A percentile compares a stretch with the other conserved stretches of the same genome.
These are phyloP conservation scores for Regulus satrapa DNA, from an alignment of 2,113 vertebrate genomes.

Conservation along the genomic window DNA sequence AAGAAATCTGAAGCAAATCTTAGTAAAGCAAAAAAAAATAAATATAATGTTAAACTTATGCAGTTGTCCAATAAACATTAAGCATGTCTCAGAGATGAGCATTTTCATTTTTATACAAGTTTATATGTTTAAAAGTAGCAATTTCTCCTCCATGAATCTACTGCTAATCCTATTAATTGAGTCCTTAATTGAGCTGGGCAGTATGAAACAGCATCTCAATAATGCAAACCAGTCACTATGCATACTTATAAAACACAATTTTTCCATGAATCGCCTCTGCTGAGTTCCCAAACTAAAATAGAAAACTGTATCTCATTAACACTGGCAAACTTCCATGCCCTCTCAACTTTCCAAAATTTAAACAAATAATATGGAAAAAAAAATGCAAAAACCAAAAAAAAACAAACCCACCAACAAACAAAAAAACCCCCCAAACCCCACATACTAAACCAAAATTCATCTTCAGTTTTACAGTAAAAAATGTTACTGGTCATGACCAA, in stretches of 20 bases:
- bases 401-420: too few species aligned
- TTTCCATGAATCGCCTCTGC: background rate
- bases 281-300: slow-evolving; percentile 29
- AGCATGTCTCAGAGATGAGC: background rate
- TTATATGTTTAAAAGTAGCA: background rate
- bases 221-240: background rate
- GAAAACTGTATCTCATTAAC: background rate
- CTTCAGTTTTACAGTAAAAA: background rate
- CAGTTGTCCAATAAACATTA: background rate
- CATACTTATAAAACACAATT: background rate
- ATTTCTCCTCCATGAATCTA: background rate
- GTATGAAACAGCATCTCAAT: background rate
- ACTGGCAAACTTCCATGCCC: background rate
- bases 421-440: too few species aligned
- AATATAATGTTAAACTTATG: background rate
- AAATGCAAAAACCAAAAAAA: background rate
- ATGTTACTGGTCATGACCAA: background rate
- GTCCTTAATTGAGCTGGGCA: background rate
- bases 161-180: background rate
- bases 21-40: background rate
- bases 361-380: background rate
- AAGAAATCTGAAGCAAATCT: background rate
- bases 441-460: background rate
- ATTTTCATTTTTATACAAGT: background rate
- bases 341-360: background rate